Base-by-base conservation (phyloP, 35 echinoderm and acorn worm genomes). In the Ophiothrix spiculata region DNA sequence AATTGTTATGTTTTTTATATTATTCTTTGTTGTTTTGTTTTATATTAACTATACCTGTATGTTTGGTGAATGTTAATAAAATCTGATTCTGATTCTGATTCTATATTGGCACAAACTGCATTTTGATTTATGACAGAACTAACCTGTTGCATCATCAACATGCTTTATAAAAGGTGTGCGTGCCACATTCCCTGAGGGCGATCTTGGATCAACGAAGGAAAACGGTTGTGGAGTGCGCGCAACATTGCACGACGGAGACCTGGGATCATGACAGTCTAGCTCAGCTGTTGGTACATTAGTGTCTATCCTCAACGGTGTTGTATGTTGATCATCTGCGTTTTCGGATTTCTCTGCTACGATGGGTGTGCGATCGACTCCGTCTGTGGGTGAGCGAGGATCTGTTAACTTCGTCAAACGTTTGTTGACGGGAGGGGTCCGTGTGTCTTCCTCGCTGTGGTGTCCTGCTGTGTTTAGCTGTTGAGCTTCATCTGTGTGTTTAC, bases 331-430 rank as follows among this genome's bases (percentile, higher is more conserved):
- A 33, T 73, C 83, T 6, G 81, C 81, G 0, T 37, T 69, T 2
- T 39, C 78, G 1, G 81, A 29, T 64, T 85, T 91, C 21, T 90
- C 85, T 0, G 85, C 75, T 13, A 94, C 23, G 63, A 96, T 92
- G 0, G 95, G 95, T 35, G 95, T 98, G 63, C 95, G 87, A 0
- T 86, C 28, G 0, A 98, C 82, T 21, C 60, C 92, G 38, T 87
- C 92, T 39, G 91, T 91, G 25, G 95, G 95, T 38, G 95, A 98
- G 6, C 95, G 85, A 2, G 95, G 95, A 76, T 98, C 95, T 38
- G 54, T 79, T 31, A 97, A 77, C 35, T 74, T 85, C 13, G 88
- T 38, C 0, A 98, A 25, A 76, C 92, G 64, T 25, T 81, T 82
- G 77, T 94, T 88, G 23, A 76, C 46, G 19, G 79, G 63, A 13